phyloP scores from a whole-genome alignment of 2,113 vertebrate species.

The Panthera tigris region DNA sequence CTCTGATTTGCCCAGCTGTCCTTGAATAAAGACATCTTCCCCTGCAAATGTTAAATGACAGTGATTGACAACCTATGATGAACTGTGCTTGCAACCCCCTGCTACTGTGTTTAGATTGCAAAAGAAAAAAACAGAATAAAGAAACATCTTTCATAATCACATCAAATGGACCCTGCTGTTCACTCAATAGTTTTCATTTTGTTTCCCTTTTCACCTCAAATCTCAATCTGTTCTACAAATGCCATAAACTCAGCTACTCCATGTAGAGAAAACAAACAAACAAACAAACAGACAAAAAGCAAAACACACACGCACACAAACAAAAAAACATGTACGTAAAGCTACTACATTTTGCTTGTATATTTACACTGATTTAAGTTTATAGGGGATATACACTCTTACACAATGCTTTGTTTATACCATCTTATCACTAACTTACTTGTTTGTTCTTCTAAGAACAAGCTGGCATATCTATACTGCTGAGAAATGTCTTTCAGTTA shows the following conservation, averaged over 20 bases:
- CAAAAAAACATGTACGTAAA: neutral
- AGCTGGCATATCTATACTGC: constrained; percentile 15
- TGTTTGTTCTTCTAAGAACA: constrained; percentile 53
- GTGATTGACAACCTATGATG: constrained; percentile 90
- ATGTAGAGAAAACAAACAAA: constrained; percentile 37
- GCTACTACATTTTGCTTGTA: constrained; percentile 52
- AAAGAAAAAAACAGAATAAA: constrained; percentile 88
- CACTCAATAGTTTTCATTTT: constrained; percentile 86
- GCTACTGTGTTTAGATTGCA: constrained; percentile 90
- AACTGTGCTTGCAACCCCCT: constrained; percentile 88
- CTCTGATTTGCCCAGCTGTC: constrained; percentile 92
- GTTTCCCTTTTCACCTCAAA: constrained; percentile 84
- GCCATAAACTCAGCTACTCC: constrained; percentile 68
- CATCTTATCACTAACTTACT: constrained; percentile 55
- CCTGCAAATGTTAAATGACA: constrained; percentile 89
- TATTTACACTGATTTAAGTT: constrained; percentile 38
- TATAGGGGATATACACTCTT: constrained; percentile 58
- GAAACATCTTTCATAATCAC: constrained; percentile 89
- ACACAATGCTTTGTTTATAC: constrained; percentile 59
- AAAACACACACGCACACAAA: too few species aligned
- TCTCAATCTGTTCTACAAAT: constrained; percentile 85
- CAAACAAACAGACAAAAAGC: neutral
- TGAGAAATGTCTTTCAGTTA: constrained; percentile 36
- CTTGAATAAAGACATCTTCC: constrained; percentile 90
- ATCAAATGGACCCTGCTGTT: constrained; percentile 88